Percentiles rank a stretch among this genome's conserved stretches.
These are phyloP conservation scores for Mellivora capensis DNA, from an alignment of 2,113 vertebrate genomes.

Conservation along the genomic window DNA sequence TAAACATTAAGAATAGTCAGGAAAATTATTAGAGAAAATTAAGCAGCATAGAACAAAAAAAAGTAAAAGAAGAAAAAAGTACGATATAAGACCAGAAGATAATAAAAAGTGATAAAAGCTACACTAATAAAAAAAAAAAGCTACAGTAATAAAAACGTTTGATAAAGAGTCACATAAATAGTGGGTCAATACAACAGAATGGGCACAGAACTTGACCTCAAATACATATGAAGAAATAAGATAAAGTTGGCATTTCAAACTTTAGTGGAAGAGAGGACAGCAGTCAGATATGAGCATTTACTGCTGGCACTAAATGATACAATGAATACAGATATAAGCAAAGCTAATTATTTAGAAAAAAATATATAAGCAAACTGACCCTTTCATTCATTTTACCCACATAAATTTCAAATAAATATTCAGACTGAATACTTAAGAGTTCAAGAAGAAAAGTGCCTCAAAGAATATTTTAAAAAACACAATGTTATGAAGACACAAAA, in stretches of 20 bases:
- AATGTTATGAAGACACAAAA: not conserved
- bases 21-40: not conserved
- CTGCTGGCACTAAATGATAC: not conserved
- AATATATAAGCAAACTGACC: not conserved
- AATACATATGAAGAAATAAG: not conserved
- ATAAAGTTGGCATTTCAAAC: not conserved
- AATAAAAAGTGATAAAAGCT: not conserved
- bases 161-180: not conserved
- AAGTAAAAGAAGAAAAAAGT: not conserved
- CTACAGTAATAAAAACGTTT: not conserved
- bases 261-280: not conserved
- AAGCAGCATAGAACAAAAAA: not conserved
- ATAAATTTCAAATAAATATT: not conserved
- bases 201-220: not conserved
- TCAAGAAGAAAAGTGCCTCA: not conserved
- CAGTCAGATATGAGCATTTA: not conserved
- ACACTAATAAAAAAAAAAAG: not conserved
- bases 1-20: not conserved
- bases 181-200: not conserved
- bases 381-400: not conserved
- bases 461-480: not conserved
- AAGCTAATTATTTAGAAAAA: not conserved
- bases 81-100: not conserved
- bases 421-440: not conserved
- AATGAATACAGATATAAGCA: not conserved